Conservation (phyloP, 2,888 invertebrate genomes). For the Cosmorhoe ocellata region DNA sequence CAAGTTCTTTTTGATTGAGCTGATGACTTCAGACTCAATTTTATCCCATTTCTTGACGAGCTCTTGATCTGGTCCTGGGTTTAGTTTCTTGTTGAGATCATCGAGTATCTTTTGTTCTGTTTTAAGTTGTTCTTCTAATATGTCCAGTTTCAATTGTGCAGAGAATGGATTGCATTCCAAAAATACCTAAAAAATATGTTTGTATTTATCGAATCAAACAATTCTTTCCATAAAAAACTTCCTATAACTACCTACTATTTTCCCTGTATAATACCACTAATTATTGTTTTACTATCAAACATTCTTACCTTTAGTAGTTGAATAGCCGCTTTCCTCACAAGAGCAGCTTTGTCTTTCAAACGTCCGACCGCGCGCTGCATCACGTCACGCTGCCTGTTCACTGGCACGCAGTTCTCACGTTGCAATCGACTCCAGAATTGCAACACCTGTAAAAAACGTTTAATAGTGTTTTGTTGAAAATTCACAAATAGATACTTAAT, state of each 20-base stretch:
- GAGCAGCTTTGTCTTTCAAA: constrained; percentile 91
- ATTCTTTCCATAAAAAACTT: no score
- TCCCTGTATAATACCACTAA: no score
- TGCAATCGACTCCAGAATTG: constrained; percentile 92
- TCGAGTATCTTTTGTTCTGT: constrained; percentile 84
- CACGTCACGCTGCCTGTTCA: constrained; percentile 86
- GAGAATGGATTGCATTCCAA: constrained; percentile 93
- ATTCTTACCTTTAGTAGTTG: constrained; percentile 85
- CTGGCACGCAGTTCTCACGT: constrained; percentile 89
- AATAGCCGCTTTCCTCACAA: constrained; percentile 92
- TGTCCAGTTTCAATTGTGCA: constrained; percentile 84
- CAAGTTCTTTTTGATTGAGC: constrained; percentile 75
- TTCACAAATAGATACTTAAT: background rate
- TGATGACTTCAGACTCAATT: constrained; percentile 76
- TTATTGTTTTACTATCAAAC: no score
- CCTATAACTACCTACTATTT: no score
- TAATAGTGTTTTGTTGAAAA: background rate
- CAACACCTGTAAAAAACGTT: constrained; percentile 73
- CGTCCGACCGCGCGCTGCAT: constrained; percentile 86
- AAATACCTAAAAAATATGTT: constrained; percentile 78
- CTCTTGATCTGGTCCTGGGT: constrained; percentile 69
- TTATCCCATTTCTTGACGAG: constrained; percentile 77
- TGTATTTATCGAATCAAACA: background rate
- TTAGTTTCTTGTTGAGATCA: constrained; percentile 79
- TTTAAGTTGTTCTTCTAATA: constrained; percentile 83